Evolutionary conservation across 53 echinoderm and acorn worm genomes (phyloP).

Genomic region (Apostichopus leukothele): DNA sequence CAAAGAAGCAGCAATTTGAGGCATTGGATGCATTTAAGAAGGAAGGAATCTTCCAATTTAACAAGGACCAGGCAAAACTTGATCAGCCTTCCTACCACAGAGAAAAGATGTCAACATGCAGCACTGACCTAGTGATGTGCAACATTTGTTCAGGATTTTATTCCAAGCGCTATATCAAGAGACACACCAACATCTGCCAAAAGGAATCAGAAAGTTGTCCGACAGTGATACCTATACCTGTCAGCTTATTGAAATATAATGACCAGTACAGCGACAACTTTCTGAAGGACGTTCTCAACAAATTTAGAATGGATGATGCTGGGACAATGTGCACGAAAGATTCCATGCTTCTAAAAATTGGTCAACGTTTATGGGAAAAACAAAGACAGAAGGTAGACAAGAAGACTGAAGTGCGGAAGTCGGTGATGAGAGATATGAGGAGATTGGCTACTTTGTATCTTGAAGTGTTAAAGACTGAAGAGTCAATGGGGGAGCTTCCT

Average conservation of each 20-base stretch:
- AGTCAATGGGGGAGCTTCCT: slow-evolving; percentile 20
- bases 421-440: slow-evolving; percentile 70
- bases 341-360: slow-evolving; percentile 36
- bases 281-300: background rate
- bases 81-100: background rate
- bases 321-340: background rate
- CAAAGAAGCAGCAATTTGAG: background rate
- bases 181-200: slow-evolving; percentile 1
- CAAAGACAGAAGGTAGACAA: slow-evolving; percentile 53
- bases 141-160: background rate
- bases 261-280: background rate
- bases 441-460: slow-evolving; percentile 45
- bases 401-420: slow-evolving; percentile 54
- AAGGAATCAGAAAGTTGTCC: background rate
- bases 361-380: slow-evolving; percentile 60
- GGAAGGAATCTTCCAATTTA: background rate
- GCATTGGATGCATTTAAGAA: slow-evolving; percentile 17
- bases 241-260: background rate
- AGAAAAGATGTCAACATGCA: background rate
- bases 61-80: background rate
- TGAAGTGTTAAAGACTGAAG: slow-evolving; percentile 37
- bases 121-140: background rate
- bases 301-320: slow-evolving; percentile 9
- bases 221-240: background rate
- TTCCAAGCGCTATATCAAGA: background rate